Evolutionary conservation across 2,888 invertebrate species (phyloP), one percentile per base, ranked within the genome.

Genomic region (Drosophila merina): DNA sequence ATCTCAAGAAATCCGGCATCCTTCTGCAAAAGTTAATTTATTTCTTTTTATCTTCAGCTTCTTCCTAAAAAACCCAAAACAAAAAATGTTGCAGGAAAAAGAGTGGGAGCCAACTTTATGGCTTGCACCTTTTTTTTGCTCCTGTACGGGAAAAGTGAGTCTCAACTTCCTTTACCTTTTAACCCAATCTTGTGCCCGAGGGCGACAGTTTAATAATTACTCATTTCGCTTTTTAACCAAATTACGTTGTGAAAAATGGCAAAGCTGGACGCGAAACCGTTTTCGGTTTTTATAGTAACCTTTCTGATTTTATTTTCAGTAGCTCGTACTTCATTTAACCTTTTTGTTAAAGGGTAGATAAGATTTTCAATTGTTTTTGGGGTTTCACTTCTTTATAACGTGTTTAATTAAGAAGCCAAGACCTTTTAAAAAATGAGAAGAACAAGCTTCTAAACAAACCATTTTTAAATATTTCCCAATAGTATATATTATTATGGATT

Each of bases 181-280:
- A 31, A 30, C 30, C 14, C 44, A 48, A 33, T 36, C 57, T 12
- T 31, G 44, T 25, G 38, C 8, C 51, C 72, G 30, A 7, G 30
- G 25, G 42, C 73, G 59, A 57, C 52, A 67, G 55, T 75, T 79
- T 79, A 75, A 75, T 83, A 82, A 86, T 87, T 79, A 83, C 83
- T 86, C 73, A 86, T 73, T 87, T 87, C 30, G 49, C 26, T 67
- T 73, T 75, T 73, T 77, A 73, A 58, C 86, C 66, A 85, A 82
- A 85, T 85, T 79, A 79, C 71, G 75, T 86, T 85, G 70, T 70
- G 52, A 66, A 54, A 72, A 72, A 73, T 66, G 58, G 67, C 42
- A 66, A 72, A 64, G 44, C 56, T 67, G 72, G 64, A 62, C 79
- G 74, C 79, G 67, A 85, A 80, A 63, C 67, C 66, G 67, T 63